Base-by-base conservation (phyloP, 1,140 invertebrate species). In the Fopius arisanus region DNA sequence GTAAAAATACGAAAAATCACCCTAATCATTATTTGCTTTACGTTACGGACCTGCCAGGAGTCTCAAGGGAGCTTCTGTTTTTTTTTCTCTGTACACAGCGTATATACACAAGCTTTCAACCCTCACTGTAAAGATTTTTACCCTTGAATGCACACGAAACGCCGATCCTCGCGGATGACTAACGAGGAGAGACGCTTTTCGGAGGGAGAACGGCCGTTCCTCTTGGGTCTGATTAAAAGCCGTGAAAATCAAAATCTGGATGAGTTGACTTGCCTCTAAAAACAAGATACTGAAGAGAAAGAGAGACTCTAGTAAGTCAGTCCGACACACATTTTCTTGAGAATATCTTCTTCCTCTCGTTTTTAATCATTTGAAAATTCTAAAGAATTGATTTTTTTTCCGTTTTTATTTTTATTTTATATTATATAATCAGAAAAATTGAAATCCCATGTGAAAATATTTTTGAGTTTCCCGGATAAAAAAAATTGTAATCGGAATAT, bases 1-100 rank as follows among this genome's bases (percentile, higher is more conserved):
- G 81, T 83, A 82, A 84, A 84, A 84, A 84, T 84, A 84, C 83
- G 80, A 83, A 48, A 48, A 77, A 84, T 84, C 83, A 80, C 72
- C 80, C 83, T 84, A 83, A 84, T 84, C 83, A 84, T 82, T 84
- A 84, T 84, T 84, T 84, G 82, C 82, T 82, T 82, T 82, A 80
- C 80, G 82, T 82, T 80, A 68, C 77, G 41, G 71, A 33, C 26
- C 73, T 70, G 67, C 43, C 63, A 63, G n/a, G 51, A 51, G 66
- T 43, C 54, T 71, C 69, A 19, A 63, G 69, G 54, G 69, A 63
- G 21, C 3, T 33, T 31, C 21, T 7, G n/a, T 33, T 29, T 59
- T 40, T 70, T 26, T 70, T 63, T 63, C 26, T 16, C 23, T 65
- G 62, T 65, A 31, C 29, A 65, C 62, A 65, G 28, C 29, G 23